Evolutionary conservation across 2,797 vertebrate genomes (phyloP).

Genomic region (Tragelaphus oryx): DNA sequence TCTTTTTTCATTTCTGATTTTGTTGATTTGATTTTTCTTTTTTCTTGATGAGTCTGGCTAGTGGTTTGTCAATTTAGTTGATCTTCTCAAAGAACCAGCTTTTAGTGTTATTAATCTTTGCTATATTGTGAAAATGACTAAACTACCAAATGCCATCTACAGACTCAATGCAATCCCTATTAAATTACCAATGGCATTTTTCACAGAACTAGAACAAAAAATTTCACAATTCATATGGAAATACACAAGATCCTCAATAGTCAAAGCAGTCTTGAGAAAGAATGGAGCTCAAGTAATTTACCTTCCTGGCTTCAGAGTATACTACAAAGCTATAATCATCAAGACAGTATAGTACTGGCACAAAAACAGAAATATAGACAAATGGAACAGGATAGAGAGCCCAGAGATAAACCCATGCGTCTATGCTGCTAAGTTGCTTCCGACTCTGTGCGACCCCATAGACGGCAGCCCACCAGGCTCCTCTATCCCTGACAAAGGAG

Average conservation of each 20-base stretch:
- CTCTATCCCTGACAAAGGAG: background rate
- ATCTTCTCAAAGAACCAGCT: background rate
- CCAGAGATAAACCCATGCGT: background rate
- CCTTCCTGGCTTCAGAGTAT: background rate
- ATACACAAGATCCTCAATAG: background rate
- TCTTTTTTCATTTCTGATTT: background rate
- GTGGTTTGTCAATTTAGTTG: background rate
- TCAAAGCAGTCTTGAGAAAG: background rate
- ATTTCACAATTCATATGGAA: background rate
- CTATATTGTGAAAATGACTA: background rate
- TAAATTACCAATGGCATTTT: background rate
- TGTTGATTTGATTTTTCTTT: background rate
- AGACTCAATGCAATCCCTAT: background rate
- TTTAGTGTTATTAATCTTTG: background rate
- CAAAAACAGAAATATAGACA: background rate
- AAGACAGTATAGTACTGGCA: background rate
- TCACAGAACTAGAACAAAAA: background rate
- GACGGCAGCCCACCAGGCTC: too few relatives aligned
- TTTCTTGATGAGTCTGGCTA: background rate
- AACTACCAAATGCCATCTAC: background rate
- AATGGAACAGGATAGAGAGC: background rate
- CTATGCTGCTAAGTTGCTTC: too few relatives aligned
- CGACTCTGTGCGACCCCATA: too few relatives aligned
- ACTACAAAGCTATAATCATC: background rate
- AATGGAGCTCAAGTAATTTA: background rate